These are phyloP conservation scores for Drosophila vallismaia DNA, from an alignment of 2,888 invertebrate genomes.

Conservation along the genomic window DNA sequence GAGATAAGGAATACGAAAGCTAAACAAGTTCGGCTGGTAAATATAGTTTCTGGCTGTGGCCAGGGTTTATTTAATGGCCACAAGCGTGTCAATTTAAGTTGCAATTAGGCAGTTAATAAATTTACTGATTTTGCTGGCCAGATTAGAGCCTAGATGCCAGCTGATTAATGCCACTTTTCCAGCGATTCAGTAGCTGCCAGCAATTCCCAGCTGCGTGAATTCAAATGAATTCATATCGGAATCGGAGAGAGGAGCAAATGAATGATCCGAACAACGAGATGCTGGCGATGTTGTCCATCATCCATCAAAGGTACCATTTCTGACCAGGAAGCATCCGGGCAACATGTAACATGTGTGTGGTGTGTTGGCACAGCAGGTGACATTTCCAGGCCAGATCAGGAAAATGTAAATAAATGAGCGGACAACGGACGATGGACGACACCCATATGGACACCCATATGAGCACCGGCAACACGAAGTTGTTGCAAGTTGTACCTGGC, in stretches of 20 bases:
- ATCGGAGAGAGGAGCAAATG: constrained; percentile 37
- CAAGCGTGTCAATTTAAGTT: constrained; percentile 65
- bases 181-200: constrained; percentile 56
- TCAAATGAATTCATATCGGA: constrained; percentile 64
- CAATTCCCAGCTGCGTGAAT: constrained; percentile 56
- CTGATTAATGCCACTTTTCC: constrained; percentile 64
- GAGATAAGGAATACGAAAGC: constrained; percentile 21
- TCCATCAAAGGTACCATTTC: constrained; percentile 64
- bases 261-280: constrained; percentile 39
- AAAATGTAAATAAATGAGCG: constrained; percentile 68
- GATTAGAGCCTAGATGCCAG: constrained; percentile 14
- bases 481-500: constrained; percentile 67
- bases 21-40: constrained; percentile 32
- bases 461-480: constrained; percentile 45
- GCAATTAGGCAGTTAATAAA: constrained; percentile 73
- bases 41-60: constrained; percentile 3
- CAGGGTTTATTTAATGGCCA: constrained; percentile 69
- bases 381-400: constrained; percentile 70
- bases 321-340: constrained; percentile 41
- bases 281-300: constrained; percentile 62
- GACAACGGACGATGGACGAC: constrained; percentile 46
- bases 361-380: constrained; percentile 80
- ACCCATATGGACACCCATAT: constrained; percentile 47
- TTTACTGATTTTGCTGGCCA: constrained; percentile 30
- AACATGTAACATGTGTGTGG: constrained; percentile 46